A percentile compares a stretch with the other conserved stretches of the same genome.
Conservation (phyloP, 1,140 invertebrate genomes). For the Lordiphosa clarofinis region DNA sequence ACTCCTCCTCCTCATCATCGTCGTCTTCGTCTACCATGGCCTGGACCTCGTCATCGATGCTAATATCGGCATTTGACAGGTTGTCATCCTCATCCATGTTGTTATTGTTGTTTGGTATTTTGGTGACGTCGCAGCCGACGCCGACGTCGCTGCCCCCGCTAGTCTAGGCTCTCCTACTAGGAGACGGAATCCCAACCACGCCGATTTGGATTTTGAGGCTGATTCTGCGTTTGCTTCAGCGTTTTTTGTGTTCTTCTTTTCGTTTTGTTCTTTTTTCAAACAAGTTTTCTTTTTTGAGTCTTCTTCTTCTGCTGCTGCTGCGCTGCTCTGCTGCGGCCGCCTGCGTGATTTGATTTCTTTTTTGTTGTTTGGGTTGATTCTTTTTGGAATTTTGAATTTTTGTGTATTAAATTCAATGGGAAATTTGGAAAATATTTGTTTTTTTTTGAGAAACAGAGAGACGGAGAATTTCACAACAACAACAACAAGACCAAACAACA, state of each 20-base stretch:
- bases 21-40: conserved; percentile 13
- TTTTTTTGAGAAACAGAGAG: conserved; percentile 22
- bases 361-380: conserved; percentile 10
- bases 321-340: conserved; percentile 18
- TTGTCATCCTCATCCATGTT: conserved; percentile 76
- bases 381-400: background rate
- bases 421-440: conserved; percentile 17
- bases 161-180: conserved; percentile 6
- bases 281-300: conserved; percentile 67
- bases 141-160: conserved; percentile 7
- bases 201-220: conserved; percentile 22
- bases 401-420: conserved; percentile 10
- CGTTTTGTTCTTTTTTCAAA: conserved; percentile 55
- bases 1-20: conserved; percentile 25
- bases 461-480: conserved; percentile 64
- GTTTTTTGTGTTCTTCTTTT: conserved; percentile 38
- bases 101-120: conserved; percentile 35
- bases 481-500: conserved; percentile 8
- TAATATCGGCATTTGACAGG: conserved; percentile 70
- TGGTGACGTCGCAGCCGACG: conserved; percentile 54
- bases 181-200: conserved; percentile 18
- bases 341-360: conserved; percentile 23
- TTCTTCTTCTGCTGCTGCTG: conserved; percentile 35
- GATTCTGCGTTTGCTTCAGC: conserved; percentile 35
- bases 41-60: conserved; percentile 49